These are phyloP conservation scores for Thamnophis sirtalis DNA, from an alignment of 2,113 vertebrate genomes.

Conservation along the genomic window DNA sequence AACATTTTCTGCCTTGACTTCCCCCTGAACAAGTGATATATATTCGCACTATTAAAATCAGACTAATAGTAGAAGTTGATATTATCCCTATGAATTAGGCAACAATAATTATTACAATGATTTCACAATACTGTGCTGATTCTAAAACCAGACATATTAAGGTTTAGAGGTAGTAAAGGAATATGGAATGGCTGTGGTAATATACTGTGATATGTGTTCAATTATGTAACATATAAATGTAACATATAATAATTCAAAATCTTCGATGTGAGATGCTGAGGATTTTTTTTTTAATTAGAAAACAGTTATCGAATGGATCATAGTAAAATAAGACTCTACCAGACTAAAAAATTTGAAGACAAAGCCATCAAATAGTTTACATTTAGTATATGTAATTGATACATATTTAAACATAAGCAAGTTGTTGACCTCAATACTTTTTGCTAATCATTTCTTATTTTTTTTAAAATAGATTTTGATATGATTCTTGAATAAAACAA, in stretches of 20 bases:
- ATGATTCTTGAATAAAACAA: not conserved
- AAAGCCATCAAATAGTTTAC: not conserved
- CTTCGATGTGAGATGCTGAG: not conserved
- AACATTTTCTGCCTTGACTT: not conserved
- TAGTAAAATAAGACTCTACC: slow-evolving; percentile 13
- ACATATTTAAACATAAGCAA: not conserved
- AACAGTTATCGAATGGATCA: slow-evolving; percentile 2
- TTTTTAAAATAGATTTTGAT: not conserved
- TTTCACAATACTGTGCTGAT: not conserved
- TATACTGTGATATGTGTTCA: not conserved
- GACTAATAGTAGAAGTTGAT: not conserved
- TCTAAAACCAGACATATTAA: not conserved
- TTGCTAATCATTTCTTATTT: not conserved
- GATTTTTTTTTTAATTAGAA: slow-evolving; percentile 1
- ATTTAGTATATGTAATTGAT: not conserved
- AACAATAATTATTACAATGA: not conserved
- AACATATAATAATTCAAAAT: not conserved
- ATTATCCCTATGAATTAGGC: not conserved
- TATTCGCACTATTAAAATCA: not conserved
- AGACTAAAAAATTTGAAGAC: slow-evolving; percentile 9
- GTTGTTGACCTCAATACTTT: not conserved
- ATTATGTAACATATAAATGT: not conserved
- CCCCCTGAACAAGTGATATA: not conserved
- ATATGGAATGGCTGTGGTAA: not conserved
- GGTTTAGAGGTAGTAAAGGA: not conserved